Evolutionary conservation across 2,797 vertebrate genomes (phyloP).

Genomic region (Channallabes apus): DNA sequence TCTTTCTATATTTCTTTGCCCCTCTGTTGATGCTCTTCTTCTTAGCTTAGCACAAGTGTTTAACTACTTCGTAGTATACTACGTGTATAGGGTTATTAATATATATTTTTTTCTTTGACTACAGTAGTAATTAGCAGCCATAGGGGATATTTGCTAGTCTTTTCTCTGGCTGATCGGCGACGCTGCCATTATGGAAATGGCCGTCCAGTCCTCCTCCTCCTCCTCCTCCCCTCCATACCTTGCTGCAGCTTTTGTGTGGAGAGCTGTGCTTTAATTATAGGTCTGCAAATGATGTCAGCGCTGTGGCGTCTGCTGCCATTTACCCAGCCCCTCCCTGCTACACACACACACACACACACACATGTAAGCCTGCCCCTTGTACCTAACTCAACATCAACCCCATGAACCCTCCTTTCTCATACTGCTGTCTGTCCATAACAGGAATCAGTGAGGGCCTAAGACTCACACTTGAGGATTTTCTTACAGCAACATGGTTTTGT

Average conservation of each 20-base stretch:
- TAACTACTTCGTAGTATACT: background rate
- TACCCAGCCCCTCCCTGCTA: constrained; percentile 37
- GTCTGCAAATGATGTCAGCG: constrained; percentile 73
- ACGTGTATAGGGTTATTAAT: constrained; percentile 36
- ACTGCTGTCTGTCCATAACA: constrained; percentile 14
- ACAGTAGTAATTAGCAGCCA: constrained; percentile 72
- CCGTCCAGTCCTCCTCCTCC: constrained; percentile 59
- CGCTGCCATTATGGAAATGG: constrained; percentile 74
- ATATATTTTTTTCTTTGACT: constrained; percentile 37
- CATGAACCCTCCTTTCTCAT: constrained; percentile 11
- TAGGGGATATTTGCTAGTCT: constrained; percentile 45
- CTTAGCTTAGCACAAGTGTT: background rate
- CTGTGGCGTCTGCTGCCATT: constrained; percentile 65
- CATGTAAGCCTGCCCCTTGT: constrained; percentile 35
- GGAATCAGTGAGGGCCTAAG: constrained; percentile 47
- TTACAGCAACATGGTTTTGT: constrained; percentile 51
- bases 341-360: constrained; percentile 47
- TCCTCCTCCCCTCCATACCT: constrained; percentile 61
- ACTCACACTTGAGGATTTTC: constrained; percentile 58
- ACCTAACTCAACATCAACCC: constrained; percentile 38
- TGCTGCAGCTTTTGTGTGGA: constrained; percentile 59
- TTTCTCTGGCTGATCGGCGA: constrained; percentile 52
- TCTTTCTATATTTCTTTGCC: background rate
- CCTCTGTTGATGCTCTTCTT: background rate
- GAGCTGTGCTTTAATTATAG: constrained; percentile 75